These are phyloP conservation scores for Drosophila nigrodunni DNA, from an alignment of 1,140 invertebrate species.

Conservation along the genomic window DNA sequence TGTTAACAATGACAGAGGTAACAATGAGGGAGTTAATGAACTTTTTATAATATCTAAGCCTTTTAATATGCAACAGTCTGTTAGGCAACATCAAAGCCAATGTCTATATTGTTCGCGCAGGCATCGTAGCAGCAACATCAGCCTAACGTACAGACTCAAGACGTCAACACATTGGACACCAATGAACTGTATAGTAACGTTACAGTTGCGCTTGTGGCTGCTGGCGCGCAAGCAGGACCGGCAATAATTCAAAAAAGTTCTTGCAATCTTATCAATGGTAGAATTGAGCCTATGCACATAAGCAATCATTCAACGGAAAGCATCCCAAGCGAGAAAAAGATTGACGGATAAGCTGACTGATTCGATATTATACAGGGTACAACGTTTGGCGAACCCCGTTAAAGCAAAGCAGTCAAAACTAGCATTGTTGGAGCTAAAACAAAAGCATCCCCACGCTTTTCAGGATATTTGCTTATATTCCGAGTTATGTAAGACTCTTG, in stretches of 20 bases:
- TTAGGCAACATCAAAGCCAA: slow-evolving; percentile 71
- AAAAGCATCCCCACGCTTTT: slow-evolving; percentile 92
- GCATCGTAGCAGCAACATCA: slow-evolving; percentile 53
- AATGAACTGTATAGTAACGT: slow-evolving; percentile 64
- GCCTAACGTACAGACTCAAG: slow-evolving; percentile 4
- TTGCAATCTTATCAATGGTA: slow-evolving; percentile 6
- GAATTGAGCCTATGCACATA: slow-evolving; percentile 66
- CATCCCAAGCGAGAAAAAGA: slow-evolving; percentile 80
- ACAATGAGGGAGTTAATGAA: slow-evolving; percentile 76
- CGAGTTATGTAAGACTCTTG: slow-evolving; percentile 93
- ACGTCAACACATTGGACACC: slow-evolving; percentile 14
- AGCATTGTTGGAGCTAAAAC: slow-evolving; percentile 91
- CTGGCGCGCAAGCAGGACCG: slow-evolving; percentile 58
- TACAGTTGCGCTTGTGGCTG: slow-evolving; percentile 58
- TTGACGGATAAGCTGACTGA: slow-evolving; percentile 81
- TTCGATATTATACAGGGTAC: slow-evolving; percentile 88
- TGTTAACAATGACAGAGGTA: slow-evolving; percentile 77
- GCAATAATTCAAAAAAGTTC: slow-evolving; percentile 43
- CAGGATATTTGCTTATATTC: slow-evolving; percentile 97
- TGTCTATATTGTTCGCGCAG: slow-evolving; percentile 75
- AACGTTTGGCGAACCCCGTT: slow-evolving; percentile 89
- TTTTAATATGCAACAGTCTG: slow-evolving; percentile 60
- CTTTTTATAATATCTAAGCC: slow-evolving; percentile 73
- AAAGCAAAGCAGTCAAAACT: slow-evolving; percentile 89
- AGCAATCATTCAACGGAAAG: slow-evolving; percentile 83